phyloP scores from a whole-genome alignment of 2,797 vertebrate genomes.

The Macropus fuliginosus region DNA sequence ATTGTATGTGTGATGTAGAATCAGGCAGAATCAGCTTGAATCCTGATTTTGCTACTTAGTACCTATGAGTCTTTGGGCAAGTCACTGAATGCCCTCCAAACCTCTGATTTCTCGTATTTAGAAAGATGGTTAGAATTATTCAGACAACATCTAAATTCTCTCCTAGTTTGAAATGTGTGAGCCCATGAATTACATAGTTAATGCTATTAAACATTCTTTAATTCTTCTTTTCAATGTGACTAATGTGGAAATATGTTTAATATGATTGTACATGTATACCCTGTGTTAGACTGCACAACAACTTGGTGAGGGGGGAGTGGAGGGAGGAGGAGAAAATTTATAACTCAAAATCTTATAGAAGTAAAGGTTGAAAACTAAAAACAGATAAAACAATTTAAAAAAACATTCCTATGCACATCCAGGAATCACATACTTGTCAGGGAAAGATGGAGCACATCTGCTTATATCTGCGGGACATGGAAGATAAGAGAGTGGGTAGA shows the following conservation, averaged over 20 bases:
- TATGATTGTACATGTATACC: too few relatives aligned
- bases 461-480: neutral
- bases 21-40: neutral
- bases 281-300: too few relatives aligned
- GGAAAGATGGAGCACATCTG: conserved; percentile 39
- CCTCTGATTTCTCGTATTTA: neutral
- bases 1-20: neutral
- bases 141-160: neutral
- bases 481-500: neutral
- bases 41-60: neutral
- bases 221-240: too few relatives aligned
- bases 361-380: too few relatives aligned
- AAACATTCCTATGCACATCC: conserved; percentile 1
- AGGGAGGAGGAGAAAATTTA: too few relatives aligned
- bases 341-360: too few relatives aligned
- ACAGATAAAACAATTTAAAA: too few relatives aligned
- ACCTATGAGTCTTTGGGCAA: neutral
- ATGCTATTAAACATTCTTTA: neutral
- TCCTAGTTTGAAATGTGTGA: conserved; percentile 25
- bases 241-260: too few relatives aligned
- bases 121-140: neutral
- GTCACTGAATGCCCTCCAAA: neutral
- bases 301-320: too few relatives aligned
- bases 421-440: conserved; percentile 36
- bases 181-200: neutral